Conservation (phyloP, 92 coral and sea anemone genomes). For the Zoanthus sansibaricus region DNA sequence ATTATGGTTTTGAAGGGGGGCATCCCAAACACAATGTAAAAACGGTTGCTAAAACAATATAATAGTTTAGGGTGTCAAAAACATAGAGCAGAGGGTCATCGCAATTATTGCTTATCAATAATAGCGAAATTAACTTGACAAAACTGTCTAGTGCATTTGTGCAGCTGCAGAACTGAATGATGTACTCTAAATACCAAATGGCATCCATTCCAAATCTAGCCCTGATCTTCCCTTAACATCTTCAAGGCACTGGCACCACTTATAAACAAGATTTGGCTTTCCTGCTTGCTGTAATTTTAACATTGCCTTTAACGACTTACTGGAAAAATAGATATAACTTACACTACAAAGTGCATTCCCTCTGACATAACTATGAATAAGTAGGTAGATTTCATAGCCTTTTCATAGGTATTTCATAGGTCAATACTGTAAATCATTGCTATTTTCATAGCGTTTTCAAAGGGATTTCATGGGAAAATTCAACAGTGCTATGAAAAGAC, state of each 20-base stretch:
- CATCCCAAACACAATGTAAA: slow-evolving; percentile 11
- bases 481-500: too few relatives aligned
- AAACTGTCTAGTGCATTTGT: slow-evolving; percentile 30
- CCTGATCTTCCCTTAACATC: slow-evolving; percentile 49
- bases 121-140: background rate
- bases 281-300: slow-evolving; percentile 13
- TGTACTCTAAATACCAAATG: slow-evolving; percentile 18
- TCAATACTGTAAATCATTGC: too few relatives aligned
- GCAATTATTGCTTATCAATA: background rate
- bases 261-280: slow-evolving; percentile 33
- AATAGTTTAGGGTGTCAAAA: background rate
- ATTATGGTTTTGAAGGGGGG: background rate
- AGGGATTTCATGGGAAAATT: too few relatives aligned
- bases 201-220: slow-evolving; percentile 53
- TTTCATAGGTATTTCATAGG: too few relatives aligned
- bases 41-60: background rate
- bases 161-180: slow-evolving; percentile 11
- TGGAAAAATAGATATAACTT: background rate
- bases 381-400: too few relatives aligned
- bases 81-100: background rate
- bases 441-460: too few relatives aligned
- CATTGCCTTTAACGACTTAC: slow-evolving; percentile 22
- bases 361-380: too few relatives aligned
- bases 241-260: slow-evolving; percentile 25
- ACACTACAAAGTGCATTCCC: too few relatives aligned